Evolutionary conservation across 2,113 vertebrate genomes (phyloP).

Genomic region (Scomber colias): DNA sequence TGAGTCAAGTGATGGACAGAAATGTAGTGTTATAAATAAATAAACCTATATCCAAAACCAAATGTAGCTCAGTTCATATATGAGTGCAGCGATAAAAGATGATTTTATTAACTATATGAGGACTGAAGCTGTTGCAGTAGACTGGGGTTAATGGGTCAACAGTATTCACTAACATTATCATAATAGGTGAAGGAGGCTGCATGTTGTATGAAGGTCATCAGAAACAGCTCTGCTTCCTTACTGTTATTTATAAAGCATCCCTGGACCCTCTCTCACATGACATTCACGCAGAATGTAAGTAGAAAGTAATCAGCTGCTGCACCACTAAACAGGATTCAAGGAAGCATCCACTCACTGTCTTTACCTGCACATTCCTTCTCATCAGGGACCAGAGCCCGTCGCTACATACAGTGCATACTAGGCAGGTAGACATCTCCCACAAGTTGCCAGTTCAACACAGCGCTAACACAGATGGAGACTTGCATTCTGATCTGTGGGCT

Average conservation of each 20-base stretch:
- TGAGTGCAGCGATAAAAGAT: too few relatives aligned
- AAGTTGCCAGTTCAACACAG: conserved; percentile 3
- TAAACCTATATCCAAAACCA: too few relatives aligned
- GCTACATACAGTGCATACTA: neutral
- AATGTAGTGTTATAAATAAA: too few relatives aligned
- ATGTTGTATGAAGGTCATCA: conserved; percentile 11
- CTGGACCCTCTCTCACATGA: neutral
- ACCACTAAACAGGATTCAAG: neutral
- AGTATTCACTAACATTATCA: conserved; percentile 20
- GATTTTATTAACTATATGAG: neutral
- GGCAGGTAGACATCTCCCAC: neutral
- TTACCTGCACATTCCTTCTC: neutral
- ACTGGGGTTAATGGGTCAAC: conserved; percentile 18
- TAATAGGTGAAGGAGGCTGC: neutral
- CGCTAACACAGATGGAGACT: too few relatives aligned
- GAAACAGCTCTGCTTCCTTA: neutral
- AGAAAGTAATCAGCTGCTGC: neutral
- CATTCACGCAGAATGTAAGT: neutral
- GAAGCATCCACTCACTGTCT: conserved; percentile 18
- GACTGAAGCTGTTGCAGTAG: neutral
- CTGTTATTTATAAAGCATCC: neutral
- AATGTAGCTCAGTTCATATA: too few relatives aligned
- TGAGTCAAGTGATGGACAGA: too few relatives aligned
- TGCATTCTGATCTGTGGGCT: too few relatives aligned
- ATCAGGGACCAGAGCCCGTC: neutral